These are phyloP conservation scores for Morelia viridis DNA, from an alignment of 2,797 vertebrate species.

Conservation along the genomic window DNA sequence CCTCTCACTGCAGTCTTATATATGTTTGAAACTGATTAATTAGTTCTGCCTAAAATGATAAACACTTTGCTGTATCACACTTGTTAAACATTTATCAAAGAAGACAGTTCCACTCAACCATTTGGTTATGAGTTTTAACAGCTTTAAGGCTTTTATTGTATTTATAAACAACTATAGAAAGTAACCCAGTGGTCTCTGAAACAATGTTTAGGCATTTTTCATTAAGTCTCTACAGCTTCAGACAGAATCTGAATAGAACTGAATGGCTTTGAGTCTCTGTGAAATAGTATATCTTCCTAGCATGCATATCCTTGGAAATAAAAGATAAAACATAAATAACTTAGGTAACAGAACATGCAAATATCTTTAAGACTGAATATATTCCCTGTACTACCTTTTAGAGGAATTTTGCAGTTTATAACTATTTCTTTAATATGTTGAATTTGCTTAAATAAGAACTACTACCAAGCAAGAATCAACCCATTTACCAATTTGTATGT, in stretches of 20 bases:
- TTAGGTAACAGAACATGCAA: background rate
- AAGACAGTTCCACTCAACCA: constrained; percentile 33
- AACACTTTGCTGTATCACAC: background rate
- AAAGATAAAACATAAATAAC: background rate
- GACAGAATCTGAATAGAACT: background rate
- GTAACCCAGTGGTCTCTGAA: background rate
- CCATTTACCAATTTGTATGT: background rate
- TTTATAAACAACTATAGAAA: constrained; percentile 45
- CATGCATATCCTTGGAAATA: background rate
- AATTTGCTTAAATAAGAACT: background rate
- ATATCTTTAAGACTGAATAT: background rate
- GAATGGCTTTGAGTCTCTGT: background rate
- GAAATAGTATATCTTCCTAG: background rate
- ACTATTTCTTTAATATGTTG: background rate
- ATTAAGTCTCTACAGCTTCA: background rate
- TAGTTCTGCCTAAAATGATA: constrained; percentile 27
- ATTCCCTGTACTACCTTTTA: background rate
- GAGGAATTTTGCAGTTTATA: background rate
- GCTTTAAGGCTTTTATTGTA: constrained; percentile 34
- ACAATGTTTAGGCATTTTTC: constrained; percentile 34
- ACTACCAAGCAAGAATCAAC: background rate
- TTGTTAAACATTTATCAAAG: constrained; percentile 18
- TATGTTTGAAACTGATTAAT: constrained; percentile 41
- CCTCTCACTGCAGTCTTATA: constrained; percentile 1
- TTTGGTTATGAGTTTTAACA: constrained; percentile 24